A percentile compares a stretch with the other conserved stretches of the same genome.
Conservation (phyloP, 2,888 invertebrate genomes). For the Selenia dentaria region DNA sequence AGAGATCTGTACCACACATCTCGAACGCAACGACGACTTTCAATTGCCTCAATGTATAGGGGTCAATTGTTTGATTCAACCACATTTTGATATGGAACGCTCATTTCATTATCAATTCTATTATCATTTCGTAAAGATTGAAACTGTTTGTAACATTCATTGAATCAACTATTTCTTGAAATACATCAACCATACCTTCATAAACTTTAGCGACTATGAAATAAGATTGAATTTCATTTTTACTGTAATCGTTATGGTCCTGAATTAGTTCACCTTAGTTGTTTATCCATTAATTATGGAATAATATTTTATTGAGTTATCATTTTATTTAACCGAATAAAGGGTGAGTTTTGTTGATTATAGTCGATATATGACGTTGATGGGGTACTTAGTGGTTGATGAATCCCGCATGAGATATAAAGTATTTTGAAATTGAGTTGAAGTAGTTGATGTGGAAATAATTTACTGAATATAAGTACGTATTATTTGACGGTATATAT, state of each 20-base stretch:
- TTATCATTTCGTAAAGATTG: background rate
- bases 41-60: conserved; percentile 62
- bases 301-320: conserved; percentile 30
- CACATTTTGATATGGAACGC: conserved; percentile 24
- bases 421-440: too few relatives aligned
- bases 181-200: background rate
- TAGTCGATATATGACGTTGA: background rate
- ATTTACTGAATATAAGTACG: too few relatives aligned
- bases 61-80: conserved; percentile 61
- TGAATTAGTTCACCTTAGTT: conserved; percentile 35
- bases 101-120: conserved; percentile 14
- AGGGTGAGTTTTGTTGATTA: conserved; percentile 17
- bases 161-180: background rate
- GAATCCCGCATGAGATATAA: conserved; percentile 18
- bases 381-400: conserved; percentile 14
- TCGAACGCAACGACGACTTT: conserved; percentile 44
- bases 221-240: background rate
- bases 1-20: conserved; percentile 55
- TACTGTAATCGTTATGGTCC: background rate
- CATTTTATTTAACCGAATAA: conserved; percentile 15
- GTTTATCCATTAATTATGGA: conserved; percentile 29
- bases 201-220: background rate
- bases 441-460: too few relatives aligned
- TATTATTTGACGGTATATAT: too few relatives aligned
- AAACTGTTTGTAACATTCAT: conserved; percentile 2